phyloP scores from a whole-genome alignment of 2,113 vertebrate genomes.

The Atlantisia rogersi region DNA sequence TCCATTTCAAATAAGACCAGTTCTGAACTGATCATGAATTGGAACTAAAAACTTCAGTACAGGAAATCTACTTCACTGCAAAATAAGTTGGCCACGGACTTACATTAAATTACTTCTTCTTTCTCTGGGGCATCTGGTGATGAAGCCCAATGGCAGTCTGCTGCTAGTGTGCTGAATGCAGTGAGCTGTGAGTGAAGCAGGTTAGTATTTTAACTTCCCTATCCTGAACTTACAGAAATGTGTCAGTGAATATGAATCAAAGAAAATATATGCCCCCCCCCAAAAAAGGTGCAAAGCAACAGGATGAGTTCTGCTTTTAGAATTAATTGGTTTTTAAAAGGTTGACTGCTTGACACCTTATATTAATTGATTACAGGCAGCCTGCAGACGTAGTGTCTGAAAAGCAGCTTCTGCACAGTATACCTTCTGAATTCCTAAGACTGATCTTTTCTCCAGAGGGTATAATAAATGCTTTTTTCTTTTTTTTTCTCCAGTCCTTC shows the following conservation, averaged over 20 bases:
- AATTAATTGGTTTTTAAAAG: neutral
- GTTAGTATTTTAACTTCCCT: neutral
- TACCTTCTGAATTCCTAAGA: neutral
- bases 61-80: slow-evolving; percentile 7
- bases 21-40: neutral
- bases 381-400: neutral
- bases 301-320: neutral
- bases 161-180: neutral
- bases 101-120: neutral
- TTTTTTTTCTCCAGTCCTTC: neutral
- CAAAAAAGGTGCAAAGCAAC: neutral
- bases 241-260: neutral
- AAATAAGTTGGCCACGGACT: slow-evolving; percentile 10
- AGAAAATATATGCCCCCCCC: neutral
- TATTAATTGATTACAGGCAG: slow-evolving; percentile 7
- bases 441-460: slow-evolving; percentile 23
- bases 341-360: neutral
- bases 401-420: neutral
- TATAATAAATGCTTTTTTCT: neutral
- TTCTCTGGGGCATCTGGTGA: neutral
- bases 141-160: neutral
- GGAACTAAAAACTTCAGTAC: neutral
- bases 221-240: neutral
- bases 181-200: neutral
- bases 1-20: neutral